Evolutionary conservation across 2,797 vertebrate genomes (phyloP).

Genomic region (Girardinus metallicus): DNA sequence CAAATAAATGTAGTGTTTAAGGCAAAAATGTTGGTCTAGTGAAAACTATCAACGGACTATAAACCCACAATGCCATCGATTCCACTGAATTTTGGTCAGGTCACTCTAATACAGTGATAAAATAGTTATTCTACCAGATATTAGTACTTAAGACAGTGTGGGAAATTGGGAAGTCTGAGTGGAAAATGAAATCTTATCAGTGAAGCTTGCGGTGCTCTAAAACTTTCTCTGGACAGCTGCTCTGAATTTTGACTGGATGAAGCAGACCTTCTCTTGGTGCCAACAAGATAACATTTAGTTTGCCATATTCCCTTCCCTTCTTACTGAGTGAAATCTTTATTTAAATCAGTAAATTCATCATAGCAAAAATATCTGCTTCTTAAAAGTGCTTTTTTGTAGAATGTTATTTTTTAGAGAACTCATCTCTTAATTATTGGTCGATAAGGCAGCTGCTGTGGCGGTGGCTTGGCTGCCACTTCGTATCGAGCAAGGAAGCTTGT

Average conservation of each 20-base stretch:
- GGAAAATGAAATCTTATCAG: not conserved
- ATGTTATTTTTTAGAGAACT: slow-evolving; percentile 35
- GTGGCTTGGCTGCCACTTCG: slow-evolving; percentile 21
- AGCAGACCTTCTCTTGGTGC: not conserved
- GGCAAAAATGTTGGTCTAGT: not conserved
- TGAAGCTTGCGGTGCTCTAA: not conserved
- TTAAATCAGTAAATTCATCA: not conserved
- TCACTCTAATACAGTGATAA: not conserved
- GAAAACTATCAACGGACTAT: not conserved
- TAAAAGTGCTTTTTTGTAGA: slow-evolving; percentile 12
- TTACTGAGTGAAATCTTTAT: not conserved
- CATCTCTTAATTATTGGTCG: slow-evolving; percentile 25
- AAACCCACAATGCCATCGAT: not conserved
- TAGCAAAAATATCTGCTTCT: slow-evolving; percentile 22
- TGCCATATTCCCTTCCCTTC: not conserved
- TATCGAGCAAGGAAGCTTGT: slow-evolving; percentile 15
- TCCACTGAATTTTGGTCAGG: not conserved
- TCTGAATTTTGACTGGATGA: not conserved
- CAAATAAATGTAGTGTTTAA: not conserved
- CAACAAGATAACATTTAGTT: not conserved
- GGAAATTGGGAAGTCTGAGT: not conserved
- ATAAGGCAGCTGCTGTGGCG: not conserved
- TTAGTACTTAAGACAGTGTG: not conserved
- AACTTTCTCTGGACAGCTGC: not conserved
- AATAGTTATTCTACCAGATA: not conserved